Percentiles rank a stretch among this genome's conserved stretches.
These are phyloP conservation scores for Papilio helenus DNA, from an alignment of 1,140 invertebrate genomes.

Conservation along the genomic window DNA sequence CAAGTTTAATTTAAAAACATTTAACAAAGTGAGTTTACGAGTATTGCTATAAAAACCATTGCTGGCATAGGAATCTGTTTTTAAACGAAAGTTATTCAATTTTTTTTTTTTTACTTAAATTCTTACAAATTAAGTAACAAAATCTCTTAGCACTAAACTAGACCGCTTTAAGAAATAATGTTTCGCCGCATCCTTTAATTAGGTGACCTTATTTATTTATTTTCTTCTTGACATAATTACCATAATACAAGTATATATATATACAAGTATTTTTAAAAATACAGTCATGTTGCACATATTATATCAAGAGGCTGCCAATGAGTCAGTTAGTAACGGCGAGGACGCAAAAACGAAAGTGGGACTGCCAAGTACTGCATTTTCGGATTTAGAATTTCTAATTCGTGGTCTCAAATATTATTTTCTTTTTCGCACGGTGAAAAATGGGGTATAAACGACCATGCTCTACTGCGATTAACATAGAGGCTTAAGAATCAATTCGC, in stretches of 20 bases:
- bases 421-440: too few species aligned
- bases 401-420: too few species aligned
- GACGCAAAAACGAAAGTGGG: neutral
- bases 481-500: neutral
- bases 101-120: neutral
- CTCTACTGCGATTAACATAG: too few species aligned
- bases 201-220: neutral
- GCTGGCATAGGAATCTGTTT: neutral
- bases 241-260: too few species aligned
- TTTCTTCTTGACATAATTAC: neutral
- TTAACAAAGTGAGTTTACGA: neutral
- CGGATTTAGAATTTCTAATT: too few species aligned
- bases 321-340: neutral
- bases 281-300: neutral
- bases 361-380: neutral
- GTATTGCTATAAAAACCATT: neutral
- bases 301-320: neutral
- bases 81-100: neutral
- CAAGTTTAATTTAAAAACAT: neutral
- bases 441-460: too few species aligned
- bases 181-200: neutral
- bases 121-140: neutral
- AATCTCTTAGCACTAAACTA: neutral
- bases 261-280: constrained; percentile 8
- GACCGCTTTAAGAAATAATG: neutral